Evolutionary conservation across 2,113 vertebrate genomes (phyloP).

Genomic region (Lepisosteus osseus): DNA sequence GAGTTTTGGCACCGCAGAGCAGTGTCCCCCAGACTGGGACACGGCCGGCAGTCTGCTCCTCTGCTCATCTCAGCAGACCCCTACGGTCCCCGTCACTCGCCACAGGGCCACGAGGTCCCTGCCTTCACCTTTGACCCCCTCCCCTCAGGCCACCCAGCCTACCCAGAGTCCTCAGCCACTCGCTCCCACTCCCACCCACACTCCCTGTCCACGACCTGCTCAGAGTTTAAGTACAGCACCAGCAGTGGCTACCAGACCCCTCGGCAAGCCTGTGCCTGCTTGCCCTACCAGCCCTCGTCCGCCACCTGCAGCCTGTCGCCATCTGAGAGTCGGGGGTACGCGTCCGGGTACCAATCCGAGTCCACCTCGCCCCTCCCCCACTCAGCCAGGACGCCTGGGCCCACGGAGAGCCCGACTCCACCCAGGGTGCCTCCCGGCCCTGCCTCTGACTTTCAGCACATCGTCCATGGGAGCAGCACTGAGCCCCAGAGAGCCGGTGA

Average conservation of each 20-base stretch:
- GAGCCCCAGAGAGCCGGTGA: slow-evolving; percentile 34
- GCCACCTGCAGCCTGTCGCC: slow-evolving; percentile 42
- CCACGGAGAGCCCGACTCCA: slow-evolving; percentile 20
- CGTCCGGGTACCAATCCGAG: slow-evolving; percentile 61
- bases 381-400: slow-evolving; percentile 44
- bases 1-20: slow-evolving; percentile 62
- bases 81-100: slow-evolving; percentile 58
- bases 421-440: slow-evolving; percentile 25
- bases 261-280: slow-evolving; percentile 54
- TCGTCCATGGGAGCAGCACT: slow-evolving; percentile 39
- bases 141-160: slow-evolving; percentile 65
- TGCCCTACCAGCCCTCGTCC: slow-evolving; percentile 54
- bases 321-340: slow-evolving; percentile 63
- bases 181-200: slow-evolving; percentile 55
- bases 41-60: slow-evolving; percentile 39
- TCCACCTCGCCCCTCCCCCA: slow-evolving; percentile 56
- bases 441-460: slow-evolving; percentile 21
- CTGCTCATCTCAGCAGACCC: slow-evolving; percentile 44
- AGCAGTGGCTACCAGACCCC: slow-evolving; percentile 67
- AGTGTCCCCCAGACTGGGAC: slow-evolving; percentile 32
- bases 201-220: slow-evolving; percentile 45
- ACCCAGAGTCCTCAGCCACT: slow-evolving; percentile 56
- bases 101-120: slow-evolving; percentile 49
- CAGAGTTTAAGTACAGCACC: slow-evolving; percentile 74
- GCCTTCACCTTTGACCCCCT: slow-evolving; percentile 68